phyloP scores from a whole-genome alignment of 2,888 invertebrate species.

The Lapara coniferarum region DNA sequence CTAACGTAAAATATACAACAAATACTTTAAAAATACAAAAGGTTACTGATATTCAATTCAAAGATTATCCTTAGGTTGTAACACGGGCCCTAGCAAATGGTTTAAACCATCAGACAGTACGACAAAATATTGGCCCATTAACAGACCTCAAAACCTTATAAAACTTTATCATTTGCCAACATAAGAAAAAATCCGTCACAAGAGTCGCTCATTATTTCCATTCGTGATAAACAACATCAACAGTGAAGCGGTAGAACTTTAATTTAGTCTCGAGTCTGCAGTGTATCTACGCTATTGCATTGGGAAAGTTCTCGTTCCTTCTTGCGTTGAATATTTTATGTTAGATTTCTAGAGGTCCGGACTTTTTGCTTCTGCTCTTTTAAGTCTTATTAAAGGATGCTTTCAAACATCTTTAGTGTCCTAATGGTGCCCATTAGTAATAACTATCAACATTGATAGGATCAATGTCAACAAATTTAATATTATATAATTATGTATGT shows the following conservation, averaged over 20 bases:
- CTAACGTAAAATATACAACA: too few relatives aligned
- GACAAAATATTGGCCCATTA: too few relatives aligned
- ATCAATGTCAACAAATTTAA: background rate
- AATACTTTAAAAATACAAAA: too few relatives aligned
- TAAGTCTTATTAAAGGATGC: background rate
- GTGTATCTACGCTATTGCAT: slow-evolving; percentile 11
- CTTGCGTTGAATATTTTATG: slow-evolving; percentile 13
- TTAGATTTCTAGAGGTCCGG: background rate
- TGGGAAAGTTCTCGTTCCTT: background rate
- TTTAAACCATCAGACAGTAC: too few relatives aligned
- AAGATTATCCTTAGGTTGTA: too few relatives aligned
- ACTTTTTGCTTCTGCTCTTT: slow-evolving; percentile 2
- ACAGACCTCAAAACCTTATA: too few relatives aligned
- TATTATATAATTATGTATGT: too few relatives aligned
- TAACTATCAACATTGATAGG: background rate
- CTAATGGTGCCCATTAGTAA: background rate
- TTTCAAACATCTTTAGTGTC: background rate
- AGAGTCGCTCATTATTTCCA: background rate
- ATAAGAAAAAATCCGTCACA: background rate
- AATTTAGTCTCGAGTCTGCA: slow-evolving; percentile 12
- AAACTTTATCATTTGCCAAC: too few relatives aligned
- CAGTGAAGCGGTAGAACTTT: background rate
- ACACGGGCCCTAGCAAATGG: too few relatives aligned
- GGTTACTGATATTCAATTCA: too few relatives aligned
- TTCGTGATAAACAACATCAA: slow-evolving; percentile 10